Conservation (phyloP, 1,140 invertebrate species). For the Pseudobourletiella spinata region DNA sequence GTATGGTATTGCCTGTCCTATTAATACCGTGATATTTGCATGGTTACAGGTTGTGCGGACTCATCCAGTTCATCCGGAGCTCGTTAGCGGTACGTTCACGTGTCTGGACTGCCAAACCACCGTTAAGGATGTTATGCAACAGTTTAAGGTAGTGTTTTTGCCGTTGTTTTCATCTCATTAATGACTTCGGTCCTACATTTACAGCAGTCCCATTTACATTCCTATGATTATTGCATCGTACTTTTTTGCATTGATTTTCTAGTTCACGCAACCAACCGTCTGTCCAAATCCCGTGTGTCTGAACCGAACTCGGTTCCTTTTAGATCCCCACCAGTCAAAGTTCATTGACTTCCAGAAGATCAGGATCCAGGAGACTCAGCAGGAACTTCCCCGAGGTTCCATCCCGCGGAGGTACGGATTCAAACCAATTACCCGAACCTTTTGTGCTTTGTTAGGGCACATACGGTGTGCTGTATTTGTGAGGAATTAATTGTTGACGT, state of each 20-base stretch:
- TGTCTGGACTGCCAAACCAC: conserved; percentile 94
- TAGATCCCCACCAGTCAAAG: conserved; percentile 85
- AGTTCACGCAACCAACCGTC: conserved; percentile 87
- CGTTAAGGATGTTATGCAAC: conserved; percentile 92
- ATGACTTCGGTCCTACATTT: no score
- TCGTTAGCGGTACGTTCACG: conserved; percentile 84
- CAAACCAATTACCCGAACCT: not conserved
- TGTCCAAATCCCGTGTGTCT: conserved; percentile 91
- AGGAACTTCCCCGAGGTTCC: conserved; percentile 90
- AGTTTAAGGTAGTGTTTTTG: conserved; percentile 83
- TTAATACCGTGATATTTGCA: no score
- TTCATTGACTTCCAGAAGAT: conserved; percentile 99
- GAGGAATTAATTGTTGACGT: no score
- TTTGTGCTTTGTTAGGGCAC: conserved; percentile 1
- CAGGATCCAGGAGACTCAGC: conserved; percentile 95
- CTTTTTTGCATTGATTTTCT: conserved; percentile 24
- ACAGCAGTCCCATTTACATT: no score
- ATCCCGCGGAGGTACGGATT: conserved; percentile 69
- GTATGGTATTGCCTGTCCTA: no score
- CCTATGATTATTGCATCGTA: no score
- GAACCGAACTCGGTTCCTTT: conserved; percentile 78
- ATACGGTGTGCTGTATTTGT: conserved; percentile 1
- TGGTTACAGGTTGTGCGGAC: conserved; percentile 71
- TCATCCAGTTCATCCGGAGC: conserved; percentile 94
- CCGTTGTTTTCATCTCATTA: not conserved